Evolutionary conservation across 1,140 invertebrate genomes (phyloP), one percentile per base, ranked within the genome.

Genomic region (Phocides pigmalion): DNA sequence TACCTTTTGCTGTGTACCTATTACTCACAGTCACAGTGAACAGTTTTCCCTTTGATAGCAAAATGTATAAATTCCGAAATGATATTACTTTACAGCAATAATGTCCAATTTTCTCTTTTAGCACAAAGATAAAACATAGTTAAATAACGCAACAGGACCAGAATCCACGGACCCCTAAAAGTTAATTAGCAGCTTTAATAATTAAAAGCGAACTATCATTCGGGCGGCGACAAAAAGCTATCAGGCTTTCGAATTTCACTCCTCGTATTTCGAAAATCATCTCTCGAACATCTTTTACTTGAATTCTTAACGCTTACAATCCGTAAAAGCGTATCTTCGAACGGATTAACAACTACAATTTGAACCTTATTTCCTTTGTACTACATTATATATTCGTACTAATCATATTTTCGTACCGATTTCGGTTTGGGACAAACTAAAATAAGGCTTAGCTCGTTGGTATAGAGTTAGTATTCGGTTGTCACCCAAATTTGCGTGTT

Each of bases 241-340:
- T 82, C 76, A 68, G 78, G 72, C 81, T 74, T 80, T 81, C 70
- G 70, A 72, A 79, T 83, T 88, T 90, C 86, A 74, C 86, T 89
- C 81, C 81, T 87, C 82, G 87, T 90, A 88, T 89, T 89, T 90
- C 88, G 79, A 84, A 90, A 89, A 89, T 84, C 79, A 79, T 77
- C 77, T 77, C 79, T 76, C 76, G 79, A 75, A 82, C 84, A 88
- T 90, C 87, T 88, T 78, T 81, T 81, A 68, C 67, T 73, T 47
- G 70, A 66, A 82, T 81, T 77, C 72, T 71, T 76, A 41, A 46
- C 4, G 3, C 6, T 1, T n/a, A 11, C 37, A 32, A 54, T 12
- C 39, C 17, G 64, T 67, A 79, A 75, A 49, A 51, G 51, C 64
- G 19, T 61, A 75, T 64, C 67, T 35, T 37, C 4, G 22, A 6